Base-by-base conservation (phyloP, 2,888 invertebrate genomes). In the Stenotaenia linearis region DNA sequence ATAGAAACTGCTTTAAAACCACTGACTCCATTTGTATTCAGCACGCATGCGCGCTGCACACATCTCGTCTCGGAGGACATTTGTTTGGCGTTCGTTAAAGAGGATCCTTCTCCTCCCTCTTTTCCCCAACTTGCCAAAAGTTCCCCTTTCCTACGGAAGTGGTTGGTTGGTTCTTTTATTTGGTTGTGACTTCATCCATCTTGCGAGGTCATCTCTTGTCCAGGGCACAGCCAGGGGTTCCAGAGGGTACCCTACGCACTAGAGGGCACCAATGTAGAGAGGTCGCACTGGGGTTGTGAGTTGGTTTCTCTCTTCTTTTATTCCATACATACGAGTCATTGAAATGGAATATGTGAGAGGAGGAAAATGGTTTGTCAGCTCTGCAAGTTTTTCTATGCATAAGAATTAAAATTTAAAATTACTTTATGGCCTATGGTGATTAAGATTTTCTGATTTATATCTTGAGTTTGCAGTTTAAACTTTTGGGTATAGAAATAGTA, bases 1-100 rank as follows among this genome's bases (percentile, higher is more conserved):
- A 69, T 69, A 69, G 69, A 69, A 69, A 69, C 69, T 69, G 69
- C 69, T 69, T 69, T 69, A 69, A 69, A 69, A 69, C 69, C 69
- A 69, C 69, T 69, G 69, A 69, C 69, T 69, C 69, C 69, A 69
- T 69, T 69, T 69, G 69, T 69, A 69, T 69, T 69, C 69, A 69
- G 28, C 25, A 69, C 25, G 69, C 69, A 69, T 69, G 69, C 69
- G 69, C 69, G 25, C 23, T 69, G 69, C 69, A 69, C 69, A 69
- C 69, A 69, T 69, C 69, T 69, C 69, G 69, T 28, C 69, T 69
- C 69, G 69, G 69, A 69, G 69, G 69, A 69, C 69, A 69, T 69
- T 69, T 69, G 69, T 69, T 69, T 69, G 69, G 69, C 69, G 69
- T 69, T 69, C 69, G 69, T 69, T 69, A 69, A 69, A 69, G 69